Percentiles rank a stretch among this genome's conserved stretches.
These are phyloP conservation scores for Diachasmimorpha longicaudata DNA, from an alignment of 1,140 invertebrate species.

Conservation along the genomic window DNA sequence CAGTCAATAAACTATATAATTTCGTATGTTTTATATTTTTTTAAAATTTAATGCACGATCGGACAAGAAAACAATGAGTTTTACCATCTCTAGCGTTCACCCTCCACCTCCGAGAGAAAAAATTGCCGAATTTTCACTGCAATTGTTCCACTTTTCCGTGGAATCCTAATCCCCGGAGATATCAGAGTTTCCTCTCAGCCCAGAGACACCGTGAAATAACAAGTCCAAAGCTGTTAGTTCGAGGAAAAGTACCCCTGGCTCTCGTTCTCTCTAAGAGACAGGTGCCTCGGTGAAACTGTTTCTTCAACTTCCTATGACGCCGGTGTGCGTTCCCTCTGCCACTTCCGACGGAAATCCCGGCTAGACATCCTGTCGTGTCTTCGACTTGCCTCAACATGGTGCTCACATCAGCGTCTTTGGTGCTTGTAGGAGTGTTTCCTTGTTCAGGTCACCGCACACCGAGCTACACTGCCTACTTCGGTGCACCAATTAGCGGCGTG, in stretches of 20 bases:
- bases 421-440: not conserved
- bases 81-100: no score
- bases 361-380: slow-evolving; percentile 6
- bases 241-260: not conserved
- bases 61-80: no score
- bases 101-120: no score
- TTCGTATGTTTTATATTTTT: no score
- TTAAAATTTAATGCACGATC: no score
- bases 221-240: not conserved
- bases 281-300: not conserved
- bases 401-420: slow-evolving; percentile 7
- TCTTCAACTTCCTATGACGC: not conserved
- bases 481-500: not conserved
- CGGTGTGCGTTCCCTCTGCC: not conserved
- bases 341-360: slow-evolving; percentile 1
- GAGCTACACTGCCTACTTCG: not conserved
- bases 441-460: not conserved
- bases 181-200: not conserved
- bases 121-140: not conserved
- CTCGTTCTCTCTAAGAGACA: not conserved
- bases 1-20: no score
- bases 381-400: not conserved
- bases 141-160: no score
- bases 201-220: not conserved
- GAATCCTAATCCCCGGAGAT: no score